phyloP scores from a whole-genome alignment of 2,113 vertebrate species.

The Podarcis raffonei region DNA sequence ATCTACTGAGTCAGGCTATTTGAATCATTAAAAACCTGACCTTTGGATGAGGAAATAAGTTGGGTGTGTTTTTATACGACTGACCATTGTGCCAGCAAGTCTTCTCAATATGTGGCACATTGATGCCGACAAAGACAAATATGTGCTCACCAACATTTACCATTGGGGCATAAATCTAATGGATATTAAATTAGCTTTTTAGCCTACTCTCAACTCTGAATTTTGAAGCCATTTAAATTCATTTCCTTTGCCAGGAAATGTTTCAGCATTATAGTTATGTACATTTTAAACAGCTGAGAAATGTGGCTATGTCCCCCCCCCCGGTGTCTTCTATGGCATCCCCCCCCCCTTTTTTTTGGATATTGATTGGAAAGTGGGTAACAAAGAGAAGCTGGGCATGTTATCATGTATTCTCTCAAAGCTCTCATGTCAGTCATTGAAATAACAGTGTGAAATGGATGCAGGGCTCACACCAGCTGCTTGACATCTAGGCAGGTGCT shows the following conservation, averaged over 20 bases:
- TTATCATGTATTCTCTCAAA: slow-evolving; percentile 57
- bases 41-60: neutral
- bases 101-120: neutral
- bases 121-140: neutral
- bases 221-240: neutral
- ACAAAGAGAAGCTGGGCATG: slow-evolving; percentile 59
- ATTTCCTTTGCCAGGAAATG: neutral
- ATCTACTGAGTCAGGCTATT: neutral
- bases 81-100: neutral
- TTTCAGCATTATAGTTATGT: neutral
- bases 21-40: neutral
- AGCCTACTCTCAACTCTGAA: neutral
- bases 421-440: slow-evolving; percentile 58
- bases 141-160: neutral
- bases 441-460: slow-evolving; percentile 62
- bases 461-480: slow-evolving; percentile 67
- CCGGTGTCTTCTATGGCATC: slow-evolving; percentile 17
- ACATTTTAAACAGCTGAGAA: neutral
- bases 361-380: slow-evolving; percentile 39
- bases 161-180: neutral
- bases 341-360: slow-evolving; percentile 30
- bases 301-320: neutral
- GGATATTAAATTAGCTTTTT: neutral
- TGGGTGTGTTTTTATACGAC: neutral
- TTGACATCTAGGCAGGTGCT: slow-evolving; percentile 74